These are phyloP conservation scores for Vidua macroura DNA, from an alignment of 2,113 vertebrate species.

Conservation along the genomic window DNA sequence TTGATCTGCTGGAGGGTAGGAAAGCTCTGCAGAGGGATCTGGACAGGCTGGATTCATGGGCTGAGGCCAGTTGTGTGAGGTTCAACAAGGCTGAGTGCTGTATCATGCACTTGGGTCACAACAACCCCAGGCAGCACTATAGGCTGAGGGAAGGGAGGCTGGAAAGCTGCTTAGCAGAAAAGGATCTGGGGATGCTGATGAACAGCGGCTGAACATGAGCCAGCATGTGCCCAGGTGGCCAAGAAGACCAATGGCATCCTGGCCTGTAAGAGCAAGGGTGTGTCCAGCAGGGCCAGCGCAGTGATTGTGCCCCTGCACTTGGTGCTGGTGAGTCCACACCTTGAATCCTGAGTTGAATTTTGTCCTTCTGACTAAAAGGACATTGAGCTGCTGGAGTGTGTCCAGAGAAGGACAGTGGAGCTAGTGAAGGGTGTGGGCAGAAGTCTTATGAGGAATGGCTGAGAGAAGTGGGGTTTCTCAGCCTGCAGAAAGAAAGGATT, in stretches of 20 bases:
- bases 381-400: neutral
- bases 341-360: neutral
- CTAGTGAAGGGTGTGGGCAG: neutral
- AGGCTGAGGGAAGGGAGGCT: neutral
- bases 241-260: neutral
- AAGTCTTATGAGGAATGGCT: neutral
- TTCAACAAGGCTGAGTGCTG: neutral
- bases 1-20: neutral
- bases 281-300: neutral
- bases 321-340: neutral
- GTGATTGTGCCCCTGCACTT: accelerated
- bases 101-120: neutral
- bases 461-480: neutral
- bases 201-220: neutral
- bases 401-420: neutral
- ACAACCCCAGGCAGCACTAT: neutral
- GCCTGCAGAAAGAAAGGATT: neutral
- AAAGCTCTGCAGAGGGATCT: neutral
- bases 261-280: accelerated
- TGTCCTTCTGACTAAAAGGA: neutral
- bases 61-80: accelerated
- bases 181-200: accelerated
- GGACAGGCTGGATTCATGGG: neutral
- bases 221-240: neutral
- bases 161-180: neutral